Evolutionary conservation across 2,113 vertebrate genomes (phyloP), one percentile per base, ranked within the genome.

Genomic region (Cyrtonyx montezumae): DNA sequence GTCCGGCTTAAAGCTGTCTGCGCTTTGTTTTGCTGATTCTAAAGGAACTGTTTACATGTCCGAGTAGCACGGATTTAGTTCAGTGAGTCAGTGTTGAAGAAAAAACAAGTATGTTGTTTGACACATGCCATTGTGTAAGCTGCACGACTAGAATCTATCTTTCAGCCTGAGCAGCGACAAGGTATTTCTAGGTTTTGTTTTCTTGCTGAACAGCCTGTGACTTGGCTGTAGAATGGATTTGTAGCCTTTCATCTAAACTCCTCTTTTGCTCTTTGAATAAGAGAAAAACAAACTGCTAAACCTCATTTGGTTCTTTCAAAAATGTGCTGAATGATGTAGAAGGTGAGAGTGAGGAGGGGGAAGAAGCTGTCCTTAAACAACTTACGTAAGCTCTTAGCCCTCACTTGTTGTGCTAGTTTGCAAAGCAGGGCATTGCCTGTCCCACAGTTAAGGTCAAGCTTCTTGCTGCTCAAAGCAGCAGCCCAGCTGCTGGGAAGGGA

Each of bases 51-150:
- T 79, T 91, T 92, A 85, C 48, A 36, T 74, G 15, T 73, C 51
- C 53, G 43, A 85, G 40, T 62, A 92, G 42, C n/a, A 13, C 59
- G 43, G 43, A 43, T 90, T 85, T 91, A 79, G 51, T 87, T 94
- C 68, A 51, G 43, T 91, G 84, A 96, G 65, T 80, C 59, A 56
- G 45, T 74, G 46, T 67, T 93, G 66, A 95, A 73, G 92, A 91
- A 61, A 88, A 92, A 92, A 51, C 20, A 69, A 70, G 71, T 28
- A 21, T 91, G 40, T 95, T 94, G 66, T 84, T 94, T 95, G 87
- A 77, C 78, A 70, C 22, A 68, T 93, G 88, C 84, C 87, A 87
- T 87, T 94, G 70, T 87, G 63, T 96, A 79, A 94, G 81, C 84
- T 94, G 21, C 79, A 42, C 69, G 77, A 87, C 84, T 82, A 87